Evolutionary conservation across 2,888 invertebrate genomes (phyloP), one percentile per base, ranked within the genome.

Genomic region (Anorthoa munda): DNA sequence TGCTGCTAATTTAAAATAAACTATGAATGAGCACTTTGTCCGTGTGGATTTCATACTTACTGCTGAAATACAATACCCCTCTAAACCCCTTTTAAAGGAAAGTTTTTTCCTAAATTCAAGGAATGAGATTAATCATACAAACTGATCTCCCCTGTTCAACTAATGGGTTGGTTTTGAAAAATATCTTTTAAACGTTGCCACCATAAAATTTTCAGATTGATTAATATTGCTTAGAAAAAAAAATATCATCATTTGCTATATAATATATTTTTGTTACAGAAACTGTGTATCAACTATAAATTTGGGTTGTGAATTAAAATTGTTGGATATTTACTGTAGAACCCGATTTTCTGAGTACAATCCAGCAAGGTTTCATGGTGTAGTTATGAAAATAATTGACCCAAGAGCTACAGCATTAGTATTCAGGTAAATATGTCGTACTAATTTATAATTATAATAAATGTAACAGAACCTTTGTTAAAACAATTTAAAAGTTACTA

Each of bases 281-380:
- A 98, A 98, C 91, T 98, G 98, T 90, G 98, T 98, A 1, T 97
- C 98, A 39, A 98, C 98, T 11, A 98, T 98, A 0, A 97, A 97
- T 87, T 95, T 98, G 78, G 97, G 97, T 23, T 98, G 98, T 90
- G 97, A 97, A 89, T 93, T 98, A 72, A 97, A 98, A 89, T 94
- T 98, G 51, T 97, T 97, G 87, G 97, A 97, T 75, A 98, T 98
- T 72, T 98, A 98, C 90, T 97, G 97, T 78, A 97, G 98, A 67
- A 98, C 98, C 5, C 96, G 98, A 81, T 98, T 98, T 92, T 98
- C 98, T 0, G 98, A 98, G 92, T 98, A 98, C 87, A 98, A 98
- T 89, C 98, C 98, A 13, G 97, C 97, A 11, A 96, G 98, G 83
- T 98, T 98, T 90, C 98, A 98, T 88, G 98, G 98, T 17, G 97